Conservation (phyloP, 2,797 vertebrate species). For the Brotula barbata region DNA sequence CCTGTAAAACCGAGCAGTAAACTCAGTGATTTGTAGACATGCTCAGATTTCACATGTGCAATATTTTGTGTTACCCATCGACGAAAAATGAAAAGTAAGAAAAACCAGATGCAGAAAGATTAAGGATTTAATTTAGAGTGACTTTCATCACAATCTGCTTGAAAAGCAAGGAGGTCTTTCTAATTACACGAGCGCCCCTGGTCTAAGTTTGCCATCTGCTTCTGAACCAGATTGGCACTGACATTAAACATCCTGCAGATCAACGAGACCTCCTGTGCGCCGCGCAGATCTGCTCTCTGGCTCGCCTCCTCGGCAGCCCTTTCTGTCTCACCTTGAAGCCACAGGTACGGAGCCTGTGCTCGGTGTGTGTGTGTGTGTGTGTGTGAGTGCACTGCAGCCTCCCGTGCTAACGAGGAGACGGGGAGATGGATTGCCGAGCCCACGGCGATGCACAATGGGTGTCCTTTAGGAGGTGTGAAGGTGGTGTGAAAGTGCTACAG, state of each 20-base stretch:
- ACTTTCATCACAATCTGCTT: neutral
- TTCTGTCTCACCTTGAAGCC: slow-evolving; percentile 39
- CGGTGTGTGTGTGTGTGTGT: slow-evolving; percentile 18
- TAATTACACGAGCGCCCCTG: slow-evolving; percentile 5
- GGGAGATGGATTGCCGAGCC: slow-evolving; percentile 65
- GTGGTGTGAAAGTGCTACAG: slow-evolving; percentile 58
- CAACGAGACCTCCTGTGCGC: slow-evolving; percentile 30
- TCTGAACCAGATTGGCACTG: slow-evolving; percentile 10
- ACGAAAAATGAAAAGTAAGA: neutral
- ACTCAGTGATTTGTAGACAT: neutral
- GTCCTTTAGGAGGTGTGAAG: slow-evolving; percentile 70
- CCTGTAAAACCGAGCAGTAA: no score
- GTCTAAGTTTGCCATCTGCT: slow-evolving; percentile 28
- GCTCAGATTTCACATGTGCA: no score
- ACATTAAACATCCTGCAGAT: slow-evolving; percentile 36
- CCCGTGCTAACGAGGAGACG: slow-evolving; percentile 37
- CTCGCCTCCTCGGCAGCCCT: slow-evolving; percentile 43
- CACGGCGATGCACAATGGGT: slow-evolving; percentile 39
- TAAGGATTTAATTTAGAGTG: neutral
- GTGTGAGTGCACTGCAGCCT: neutral
- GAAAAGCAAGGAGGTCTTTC: slow-evolving; percentile 5
- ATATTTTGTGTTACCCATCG: no score
- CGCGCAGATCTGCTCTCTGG: slow-evolving; percentile 47
- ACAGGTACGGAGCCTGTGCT: slow-evolving; percentile 18
- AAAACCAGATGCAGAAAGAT: no score